Evolutionary conservation across 2,888 invertebrate species (phyloP), one percentile per base, ranked within the genome.

Genomic region (Lumbricus terrestris): DNA sequence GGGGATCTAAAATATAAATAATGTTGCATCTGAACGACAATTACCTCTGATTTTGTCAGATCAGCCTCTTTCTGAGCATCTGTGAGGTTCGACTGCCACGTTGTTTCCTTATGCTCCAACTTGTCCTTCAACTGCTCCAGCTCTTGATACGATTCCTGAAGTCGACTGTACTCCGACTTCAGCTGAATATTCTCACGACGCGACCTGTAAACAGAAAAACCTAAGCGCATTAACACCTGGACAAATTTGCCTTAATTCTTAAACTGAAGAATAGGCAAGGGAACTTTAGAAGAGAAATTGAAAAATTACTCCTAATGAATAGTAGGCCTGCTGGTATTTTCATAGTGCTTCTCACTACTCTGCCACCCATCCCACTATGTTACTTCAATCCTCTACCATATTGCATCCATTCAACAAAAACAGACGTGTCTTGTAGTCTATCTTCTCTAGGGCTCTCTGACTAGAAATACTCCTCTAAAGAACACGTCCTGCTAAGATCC

Each of bases 21-120:
- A 47, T 54, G 2, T 6, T 54, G 29, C 23, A 54, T 54, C 23
- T 54, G 23, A 54, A 29, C 69, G 29, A 89, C 47, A 89, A 6
- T 13, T 33, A 94, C 94, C 94, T 94, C 93, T 92, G 92, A 92
- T 91, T 93, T 93, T 35, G 93, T 92, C 85, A 93, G 93, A 88
- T 94, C 93, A 23, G 93, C 94, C 92, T 94, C 93, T 92, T 94
- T 94, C 93, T 94, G 94, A n/a, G 94, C 94, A 91, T 94, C 94
- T 4, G 94, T 94, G 91, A 93, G 93, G 91, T 94, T 95, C 82
- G 93, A 92, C 90, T 93, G 92, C 94, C 94, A 94, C 11, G 92
- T 92, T 23, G 92, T 91, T 92, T 94, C 94, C 89, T 93, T 94
- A 38, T 92, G 92, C 92, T 95, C 95, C 90, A 95, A 93, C 91